Percentiles rank a stretch among this genome's conserved stretches.
Conservation (phyloP, 2,113 vertebrate genomes). For the Dicrurus megarhynchus region DNA sequence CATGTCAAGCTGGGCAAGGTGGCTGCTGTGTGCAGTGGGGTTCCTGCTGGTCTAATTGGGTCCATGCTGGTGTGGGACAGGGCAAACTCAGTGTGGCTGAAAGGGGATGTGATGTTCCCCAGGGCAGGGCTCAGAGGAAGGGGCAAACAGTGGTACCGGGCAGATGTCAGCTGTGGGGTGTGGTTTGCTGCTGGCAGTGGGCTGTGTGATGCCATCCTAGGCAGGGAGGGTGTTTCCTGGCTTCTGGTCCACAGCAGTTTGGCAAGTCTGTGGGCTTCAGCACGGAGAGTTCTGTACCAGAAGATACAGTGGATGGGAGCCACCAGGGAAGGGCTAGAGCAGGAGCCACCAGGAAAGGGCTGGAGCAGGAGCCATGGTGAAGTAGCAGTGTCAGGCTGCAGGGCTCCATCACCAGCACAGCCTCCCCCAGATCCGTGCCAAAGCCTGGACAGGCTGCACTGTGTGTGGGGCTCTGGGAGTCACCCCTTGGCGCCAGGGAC, state of each 20-base stretch:
- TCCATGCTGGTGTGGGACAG: neutral
- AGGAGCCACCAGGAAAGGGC: neutral
- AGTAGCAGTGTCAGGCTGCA: neutral
- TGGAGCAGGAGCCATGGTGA: neutral
- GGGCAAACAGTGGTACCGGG: neutral
- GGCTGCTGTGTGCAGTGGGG: rapidly evolving
- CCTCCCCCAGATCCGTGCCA: rapidly evolving
- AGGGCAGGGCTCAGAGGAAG: neutral
- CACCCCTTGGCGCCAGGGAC: rapidly evolving
- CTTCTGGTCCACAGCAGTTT: neutral
- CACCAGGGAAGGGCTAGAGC: neutral
- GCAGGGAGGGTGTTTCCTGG: neutral
- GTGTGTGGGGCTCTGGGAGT: neutral
- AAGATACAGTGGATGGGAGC: rapidly evolving
- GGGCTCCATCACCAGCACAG: neutral
- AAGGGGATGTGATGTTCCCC: rapidly evolving
- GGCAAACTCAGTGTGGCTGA: neutral
- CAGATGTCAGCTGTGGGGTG: rapidly evolving
- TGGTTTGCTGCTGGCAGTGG: neutral
- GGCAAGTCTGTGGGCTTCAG: neutral
- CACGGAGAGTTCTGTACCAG: rapidly evolving
- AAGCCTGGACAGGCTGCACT: neutral
- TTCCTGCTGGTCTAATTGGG: neutral
- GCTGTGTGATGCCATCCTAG: rapidly evolving
- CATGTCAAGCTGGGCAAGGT: neutral